Evolutionary conservation across 1,140 invertebrate species (phyloP), one percentile per base, ranked within the genome.

Genomic region (Lepidurus packardi): DNA sequence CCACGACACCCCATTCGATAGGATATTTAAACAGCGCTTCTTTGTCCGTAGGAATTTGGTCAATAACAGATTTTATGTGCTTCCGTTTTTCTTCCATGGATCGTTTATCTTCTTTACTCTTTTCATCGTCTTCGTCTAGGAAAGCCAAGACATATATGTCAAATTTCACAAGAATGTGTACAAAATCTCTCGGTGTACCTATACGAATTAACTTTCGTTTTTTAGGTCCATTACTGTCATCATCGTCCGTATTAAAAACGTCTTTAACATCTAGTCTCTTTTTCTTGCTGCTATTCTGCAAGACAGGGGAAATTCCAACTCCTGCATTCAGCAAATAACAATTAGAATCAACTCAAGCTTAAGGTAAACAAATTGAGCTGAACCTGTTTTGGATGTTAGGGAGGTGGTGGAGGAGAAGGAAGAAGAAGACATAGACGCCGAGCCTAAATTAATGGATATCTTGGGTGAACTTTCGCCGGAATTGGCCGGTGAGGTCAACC

Each of bases 21-120:
- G 92, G 90, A 87, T 94, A 98, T 77, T 91, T 93, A 87, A 99
- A 99, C 73, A 99, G 87, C 82, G 96, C 94, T 80, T 94, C 93
- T 87, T 98, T 98, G 83, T 94, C 94, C 73, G 97, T 99, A 75
- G 98, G 98, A 85, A 99, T 99, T 87, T 94, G 96, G 85, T 99
- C 97, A 83, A 99, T 99, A 79, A 99, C 89, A 78, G 92, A 93
- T 88, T 98, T 98, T 81, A 99, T 97, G 84, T 96, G 92, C 82
- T 95, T 94, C 74, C 94, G 87, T 85, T 99, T 98, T 85, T 99
- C 98, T 86, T 98, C 97, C 81, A 78, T 77, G 43, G 42, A 81
- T 91, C 90, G 83, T 89, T 89, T 81, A 91, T 90, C 76, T 83
- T 84, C 34, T 82, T 79, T 24, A 87, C 91, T 92, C 77, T 90